Conservation (phyloP, 2,113 vertebrate genomes). For the Paracanthobrama guichenoti region DNA sequence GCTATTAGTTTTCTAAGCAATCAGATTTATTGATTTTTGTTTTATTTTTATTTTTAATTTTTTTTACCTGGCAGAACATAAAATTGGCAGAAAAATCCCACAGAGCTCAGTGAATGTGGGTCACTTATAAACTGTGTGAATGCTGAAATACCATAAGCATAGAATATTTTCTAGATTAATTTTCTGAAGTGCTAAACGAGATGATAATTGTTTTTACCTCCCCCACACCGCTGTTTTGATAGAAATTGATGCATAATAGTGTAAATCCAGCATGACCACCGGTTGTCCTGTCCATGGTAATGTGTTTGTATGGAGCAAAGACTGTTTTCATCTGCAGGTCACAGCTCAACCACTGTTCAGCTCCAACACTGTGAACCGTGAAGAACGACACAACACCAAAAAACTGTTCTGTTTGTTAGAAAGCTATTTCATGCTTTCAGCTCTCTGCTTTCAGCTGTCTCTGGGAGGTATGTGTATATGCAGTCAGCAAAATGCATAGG, state of each 20-base stretch:
- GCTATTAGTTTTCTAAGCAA: not conserved
- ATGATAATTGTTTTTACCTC: not conserved
- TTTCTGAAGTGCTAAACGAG: not conserved
- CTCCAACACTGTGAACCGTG: constrained; percentile 39
- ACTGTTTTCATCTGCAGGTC: constrained; percentile 35
- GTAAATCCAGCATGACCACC: not conserved
- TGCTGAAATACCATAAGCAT: not conserved
- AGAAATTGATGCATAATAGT: not conserved
- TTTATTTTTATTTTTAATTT: too few species aligned
- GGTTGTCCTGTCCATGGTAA: not conserved
- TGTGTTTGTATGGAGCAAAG: constrained; percentile 6
- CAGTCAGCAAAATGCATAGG: constrained; percentile 29
- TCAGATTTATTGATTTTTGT: not conserved
- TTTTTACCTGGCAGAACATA: not conserved
- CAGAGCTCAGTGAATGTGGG: not conserved
- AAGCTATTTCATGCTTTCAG: constrained; percentile 51
- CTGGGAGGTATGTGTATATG: constrained; percentile 31
- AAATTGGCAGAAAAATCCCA: not conserved
- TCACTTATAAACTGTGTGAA: not conserved
- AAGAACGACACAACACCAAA: constrained; percentile 44
- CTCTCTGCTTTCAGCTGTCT: constrained; percentile 38
- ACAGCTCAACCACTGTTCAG: constrained; percentile 28
- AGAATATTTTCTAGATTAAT: not conserved
- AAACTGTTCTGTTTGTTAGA: constrained; percentile 32
- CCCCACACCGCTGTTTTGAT: too few species aligned